Conservation (phyloP, 2,888 invertebrate genomes). For the Cheiracanthium punctorium region DNA sequence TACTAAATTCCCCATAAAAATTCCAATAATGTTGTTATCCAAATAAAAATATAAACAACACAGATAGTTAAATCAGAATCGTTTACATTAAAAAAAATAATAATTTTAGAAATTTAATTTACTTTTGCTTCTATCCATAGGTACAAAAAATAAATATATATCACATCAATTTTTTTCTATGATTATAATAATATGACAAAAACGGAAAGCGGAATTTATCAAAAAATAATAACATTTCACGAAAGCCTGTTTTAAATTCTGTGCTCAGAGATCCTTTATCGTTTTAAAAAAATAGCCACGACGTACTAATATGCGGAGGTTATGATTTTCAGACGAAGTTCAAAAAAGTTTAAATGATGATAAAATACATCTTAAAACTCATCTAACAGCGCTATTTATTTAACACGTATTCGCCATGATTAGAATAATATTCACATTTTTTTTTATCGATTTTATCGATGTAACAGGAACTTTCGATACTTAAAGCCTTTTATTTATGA, state of each 20-base stretch:
- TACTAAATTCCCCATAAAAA: no score
- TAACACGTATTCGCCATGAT: background rate
- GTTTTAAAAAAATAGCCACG: background rate
- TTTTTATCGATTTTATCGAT: constrained; percentile 1
- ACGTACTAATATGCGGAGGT: background rate
- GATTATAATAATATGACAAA: background rate
- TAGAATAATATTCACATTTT: constrained; percentile 9
- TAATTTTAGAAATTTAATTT: no score
- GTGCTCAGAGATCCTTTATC: background rate
- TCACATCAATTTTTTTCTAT: no score
- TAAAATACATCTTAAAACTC: constrained; percentile 10
- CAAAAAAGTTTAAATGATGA: constrained; percentile 8
- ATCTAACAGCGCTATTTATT: background rate
- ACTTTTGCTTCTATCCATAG: no score
- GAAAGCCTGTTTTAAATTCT: background rate
- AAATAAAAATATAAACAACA: no score
- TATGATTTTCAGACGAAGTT: background rate
- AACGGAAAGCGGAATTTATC: background rate
- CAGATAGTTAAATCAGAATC: no score
- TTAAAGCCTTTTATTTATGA: constrained; percentile 1
- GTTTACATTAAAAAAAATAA: no score
- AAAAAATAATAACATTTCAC: background rate
- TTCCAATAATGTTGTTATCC: no score
- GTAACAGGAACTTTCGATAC: background rate
- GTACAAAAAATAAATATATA: no score